Conservation (phyloP, 2,797 vertebrate species). For the Chelmon rostratus region DNA sequence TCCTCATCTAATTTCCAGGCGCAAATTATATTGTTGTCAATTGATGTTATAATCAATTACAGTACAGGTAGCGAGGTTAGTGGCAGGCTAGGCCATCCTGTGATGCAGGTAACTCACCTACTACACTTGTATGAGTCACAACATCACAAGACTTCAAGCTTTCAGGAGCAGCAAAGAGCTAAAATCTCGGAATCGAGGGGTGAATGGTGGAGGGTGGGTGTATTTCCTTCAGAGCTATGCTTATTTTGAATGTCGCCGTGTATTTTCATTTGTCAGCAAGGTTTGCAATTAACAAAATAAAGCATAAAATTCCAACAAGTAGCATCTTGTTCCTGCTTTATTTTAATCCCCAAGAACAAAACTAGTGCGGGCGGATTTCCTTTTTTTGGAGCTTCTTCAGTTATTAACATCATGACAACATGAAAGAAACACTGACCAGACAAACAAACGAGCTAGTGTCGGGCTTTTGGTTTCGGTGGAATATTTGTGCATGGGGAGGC, state of each 20-base stretch:
- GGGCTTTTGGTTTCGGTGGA: no score
- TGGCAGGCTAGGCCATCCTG: neutral
- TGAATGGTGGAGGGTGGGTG: no score
- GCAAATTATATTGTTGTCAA: neutral
- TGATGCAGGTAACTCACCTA: neutral
- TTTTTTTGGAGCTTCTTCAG: neutral
- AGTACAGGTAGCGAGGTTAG: neutral
- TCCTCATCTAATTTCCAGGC: neutral
- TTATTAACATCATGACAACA: neutral
- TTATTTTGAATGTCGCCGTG: neutral
- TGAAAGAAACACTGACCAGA: neutral
- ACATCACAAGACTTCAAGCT: neutral
- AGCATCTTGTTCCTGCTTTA: neutral
- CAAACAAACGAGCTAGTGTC: neutral
- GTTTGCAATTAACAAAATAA: neutral
- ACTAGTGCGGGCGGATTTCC: neutral
- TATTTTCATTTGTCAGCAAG: neutral
- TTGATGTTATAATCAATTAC: neutral
- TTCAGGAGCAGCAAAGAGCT: neutral
- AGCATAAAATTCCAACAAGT: neutral
- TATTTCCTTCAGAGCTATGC: no score
- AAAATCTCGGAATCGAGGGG: neutral
- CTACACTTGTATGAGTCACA: neutral
- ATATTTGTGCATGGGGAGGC: no score
- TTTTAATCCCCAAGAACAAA: neutral